Base-by-base conservation (phyloP, 1,140 invertebrate species). In the Hesperophylax magnus region DNA sequence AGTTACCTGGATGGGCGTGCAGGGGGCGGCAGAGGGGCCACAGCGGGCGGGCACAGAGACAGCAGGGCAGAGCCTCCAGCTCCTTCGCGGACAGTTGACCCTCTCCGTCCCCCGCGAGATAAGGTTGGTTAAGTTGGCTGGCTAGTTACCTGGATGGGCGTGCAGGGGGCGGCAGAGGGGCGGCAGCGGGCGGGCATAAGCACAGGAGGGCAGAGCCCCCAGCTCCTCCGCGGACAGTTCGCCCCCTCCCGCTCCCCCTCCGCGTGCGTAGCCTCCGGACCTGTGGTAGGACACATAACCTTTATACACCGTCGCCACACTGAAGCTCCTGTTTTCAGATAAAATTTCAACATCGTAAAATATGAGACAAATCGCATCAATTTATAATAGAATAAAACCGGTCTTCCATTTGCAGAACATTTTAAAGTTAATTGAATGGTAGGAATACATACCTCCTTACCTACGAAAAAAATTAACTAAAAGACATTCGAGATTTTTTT, bases 141-240 rank as follows among this genome's bases (percentile, higher is more conserved):
- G 34, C 34, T 39, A 39, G 4, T 39, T 39, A 80, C 79, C 79
- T 65, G 79, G 20, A 15, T 80, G 79, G 22, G 76, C 63, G 61
- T 76, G 77, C 18, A 81, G 79, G 17, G 82, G 79, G 47, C 82
- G 22, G 39, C 79, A 81, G 17, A 75, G 65, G 14, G 79, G 79
- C 27, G 82, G 79, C 24, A 80, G 63, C 15, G 82, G 79, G 17
- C 82, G 67, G 27, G 82, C 82, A 72, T 83, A 83, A 39, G 82
- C 82, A 72, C 82, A 83, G 20, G 82, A 83, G 17, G 82, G 82
- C 61, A 83, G 47, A 71, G 82, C 82, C 9, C 82, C 82, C 58
- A 83, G 39, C 72, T 84, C 79, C 67, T 84, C 82, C 14, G 82
- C 82, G 7, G 82, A 84, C 39, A 84, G 72, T 11, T 84, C 82